A percentile compares a stretch with the other conserved stretches of the same genome.
Evolutionary conservation across 1,140 invertebrate species (phyloP).

Genomic region (Papilio glaucus): DNA sequence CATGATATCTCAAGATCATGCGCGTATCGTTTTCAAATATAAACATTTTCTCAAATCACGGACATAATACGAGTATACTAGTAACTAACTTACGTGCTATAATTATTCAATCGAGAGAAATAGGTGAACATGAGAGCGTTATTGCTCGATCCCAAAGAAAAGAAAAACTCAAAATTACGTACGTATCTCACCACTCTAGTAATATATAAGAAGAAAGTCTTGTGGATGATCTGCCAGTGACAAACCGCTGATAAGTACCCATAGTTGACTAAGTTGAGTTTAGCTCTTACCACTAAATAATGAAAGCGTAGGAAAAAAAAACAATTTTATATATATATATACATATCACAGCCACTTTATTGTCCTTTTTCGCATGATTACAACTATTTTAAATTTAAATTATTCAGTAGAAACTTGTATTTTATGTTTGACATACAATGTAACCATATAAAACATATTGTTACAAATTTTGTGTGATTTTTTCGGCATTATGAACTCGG

Average conservation of each 20-base stretch:
- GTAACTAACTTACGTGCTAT: background rate
- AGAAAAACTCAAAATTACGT: too few species aligned
- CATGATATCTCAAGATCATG: background rate
- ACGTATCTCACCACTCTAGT: too few species aligned
- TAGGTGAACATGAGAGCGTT: background rate
- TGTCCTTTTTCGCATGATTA: conserved; percentile 30
- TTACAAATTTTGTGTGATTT: too few species aligned
- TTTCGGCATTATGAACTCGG: too few species aligned
- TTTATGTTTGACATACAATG: background rate
- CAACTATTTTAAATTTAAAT: background rate
- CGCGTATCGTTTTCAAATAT: background rate
- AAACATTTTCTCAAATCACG: background rate
- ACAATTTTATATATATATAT: conserved; percentile 2
- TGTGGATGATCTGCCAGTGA: too few species aligned
- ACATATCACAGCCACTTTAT: conserved; percentile 57
- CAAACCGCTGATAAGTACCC: too few species aligned
- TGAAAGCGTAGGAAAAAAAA: background rate
- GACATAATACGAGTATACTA: background rate
- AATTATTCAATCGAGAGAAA: background rate
- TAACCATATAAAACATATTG: too few species aligned
- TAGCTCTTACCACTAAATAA: background rate
- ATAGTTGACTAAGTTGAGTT: too few species aligned
- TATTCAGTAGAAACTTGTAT: background rate
- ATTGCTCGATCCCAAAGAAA: too few species aligned
- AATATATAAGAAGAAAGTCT: too few species aligned